Evolutionary conservation across 2,797 vertebrate species (phyloP).

Genomic region (Eulemur coronatus): DNA sequence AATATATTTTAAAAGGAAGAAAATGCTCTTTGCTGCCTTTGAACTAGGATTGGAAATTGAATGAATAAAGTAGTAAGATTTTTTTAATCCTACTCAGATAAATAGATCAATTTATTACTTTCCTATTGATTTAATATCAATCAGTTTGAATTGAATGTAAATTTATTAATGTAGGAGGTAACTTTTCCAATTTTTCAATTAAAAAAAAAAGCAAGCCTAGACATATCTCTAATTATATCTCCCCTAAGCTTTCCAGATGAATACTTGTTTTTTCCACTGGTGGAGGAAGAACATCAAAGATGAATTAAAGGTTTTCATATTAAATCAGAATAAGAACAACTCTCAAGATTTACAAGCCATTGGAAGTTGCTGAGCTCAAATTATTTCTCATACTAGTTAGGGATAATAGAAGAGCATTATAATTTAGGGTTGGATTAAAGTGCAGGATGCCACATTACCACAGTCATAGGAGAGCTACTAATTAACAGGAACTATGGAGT

Average conservation of each 20-base stretch:
- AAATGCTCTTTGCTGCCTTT: slow-evolving; percentile 24
- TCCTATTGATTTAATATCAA: slow-evolving; percentile 16
- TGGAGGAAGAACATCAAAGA: background rate
- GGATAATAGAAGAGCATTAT: background rate
- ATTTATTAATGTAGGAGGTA: background rate
- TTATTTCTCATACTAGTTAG: background rate
- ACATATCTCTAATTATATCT: background rate
- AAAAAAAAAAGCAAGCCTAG: background rate
- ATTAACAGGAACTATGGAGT: background rate
- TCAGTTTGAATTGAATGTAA: background rate
- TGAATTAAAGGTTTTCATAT: background rate
- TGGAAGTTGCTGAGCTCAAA: background rate
- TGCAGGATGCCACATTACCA: background rate
- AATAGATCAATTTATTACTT: background rate
- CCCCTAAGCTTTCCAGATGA: background rate
- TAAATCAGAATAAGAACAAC: background rate
- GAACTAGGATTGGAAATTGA: background rate
- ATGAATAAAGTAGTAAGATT: background rate
- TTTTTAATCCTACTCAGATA: background rate
- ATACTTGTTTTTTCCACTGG: background rate
- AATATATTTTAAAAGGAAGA: background rate
- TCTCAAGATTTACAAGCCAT: background rate
- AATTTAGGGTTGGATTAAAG: background rate
- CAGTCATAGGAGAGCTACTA: background rate
- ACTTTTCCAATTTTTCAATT: background rate